A percentile compares a stretch with the other conserved stretches of the same genome.
Evolutionary conservation across 2,888 invertebrate genomes (phyloP).

Genomic region (Hipparchia semele): DNA sequence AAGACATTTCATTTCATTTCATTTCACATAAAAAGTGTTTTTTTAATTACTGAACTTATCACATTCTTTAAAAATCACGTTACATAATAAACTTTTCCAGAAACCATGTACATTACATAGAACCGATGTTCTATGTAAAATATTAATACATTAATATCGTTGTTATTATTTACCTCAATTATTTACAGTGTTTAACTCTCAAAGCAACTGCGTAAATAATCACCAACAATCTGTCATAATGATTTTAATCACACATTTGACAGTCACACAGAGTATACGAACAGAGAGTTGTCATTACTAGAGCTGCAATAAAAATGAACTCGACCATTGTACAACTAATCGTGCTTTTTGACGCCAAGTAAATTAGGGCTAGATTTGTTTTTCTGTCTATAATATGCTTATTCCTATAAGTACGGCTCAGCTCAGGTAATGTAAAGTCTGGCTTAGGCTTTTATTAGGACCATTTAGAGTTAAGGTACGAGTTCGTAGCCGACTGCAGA

Average conservation of each 20-base stretch:
- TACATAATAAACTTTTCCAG: too few species aligned
- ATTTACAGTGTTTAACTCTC: conserved; percentile 10
- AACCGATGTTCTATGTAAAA: too few species aligned
- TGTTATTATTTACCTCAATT: neutral
- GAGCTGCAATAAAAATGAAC: neutral
- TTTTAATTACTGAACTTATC: too few species aligned
- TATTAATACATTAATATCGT: conserved; percentile 6
- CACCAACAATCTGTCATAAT: conserved; percentile 26
- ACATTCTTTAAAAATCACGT: too few species aligned
- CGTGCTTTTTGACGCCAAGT: neutral
- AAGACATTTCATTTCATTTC: too few species aligned
- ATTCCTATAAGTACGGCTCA: too few species aligned
- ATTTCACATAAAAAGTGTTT: too few species aligned
- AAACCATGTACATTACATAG: too few species aligned
- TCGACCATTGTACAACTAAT: neutral
- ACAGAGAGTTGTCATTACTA: neutral
- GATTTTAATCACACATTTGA: conserved; percentile 23
- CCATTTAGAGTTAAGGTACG: too few species aligned
- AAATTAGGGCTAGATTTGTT: neutral
- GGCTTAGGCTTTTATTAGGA: too few species aligned
- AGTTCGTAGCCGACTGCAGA: too few species aligned
- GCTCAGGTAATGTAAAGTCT: too few species aligned
- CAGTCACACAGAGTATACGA: conserved; percentile 26
- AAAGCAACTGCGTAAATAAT: conserved; percentile 16
- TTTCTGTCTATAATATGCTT: neutral